These are phyloP conservation scores for Cyphomyrmex costatus DNA, from an alignment of 1,140 invertebrate genomes.

Conservation along the genomic window DNA sequence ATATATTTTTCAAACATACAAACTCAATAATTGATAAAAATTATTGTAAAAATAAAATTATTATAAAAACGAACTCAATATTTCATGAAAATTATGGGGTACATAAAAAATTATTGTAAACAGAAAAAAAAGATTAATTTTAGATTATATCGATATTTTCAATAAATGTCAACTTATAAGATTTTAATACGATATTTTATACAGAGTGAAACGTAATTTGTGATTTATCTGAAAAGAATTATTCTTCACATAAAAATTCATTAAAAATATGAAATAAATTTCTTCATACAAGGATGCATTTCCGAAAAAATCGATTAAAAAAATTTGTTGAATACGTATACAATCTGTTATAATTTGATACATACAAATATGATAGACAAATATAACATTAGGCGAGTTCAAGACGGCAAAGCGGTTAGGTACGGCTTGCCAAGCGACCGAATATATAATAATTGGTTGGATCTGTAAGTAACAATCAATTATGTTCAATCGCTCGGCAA, in stretches of 20 bases:
- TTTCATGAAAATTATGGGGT: background rate
- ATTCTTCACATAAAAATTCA: background rate
- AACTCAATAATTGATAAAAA: background rate
- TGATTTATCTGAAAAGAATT: background rate
- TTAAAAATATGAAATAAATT: conserved; percentile 4
- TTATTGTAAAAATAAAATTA: background rate
- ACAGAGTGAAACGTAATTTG: background rate
- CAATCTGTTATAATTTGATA: background rate
- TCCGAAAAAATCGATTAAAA: background rate
- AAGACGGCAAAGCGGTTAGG: no score
- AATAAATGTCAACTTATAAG: no score
- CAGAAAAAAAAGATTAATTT: no score
- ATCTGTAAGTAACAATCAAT: no score
- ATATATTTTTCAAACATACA: conserved; percentile 3
- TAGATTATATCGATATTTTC: no score
- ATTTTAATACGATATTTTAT: no score
- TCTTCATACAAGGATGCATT: background rate
- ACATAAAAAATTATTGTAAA: no score
- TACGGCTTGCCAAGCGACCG: no score
- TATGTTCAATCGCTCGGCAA: no score
- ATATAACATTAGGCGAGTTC: no score
- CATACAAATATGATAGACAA: background rate
- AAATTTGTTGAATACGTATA: background rate
- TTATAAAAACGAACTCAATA: background rate
- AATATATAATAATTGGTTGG: no score